Conservation (phyloP, 2,888 invertebrate genomes). For the Trachelus troglodyta region DNA sequence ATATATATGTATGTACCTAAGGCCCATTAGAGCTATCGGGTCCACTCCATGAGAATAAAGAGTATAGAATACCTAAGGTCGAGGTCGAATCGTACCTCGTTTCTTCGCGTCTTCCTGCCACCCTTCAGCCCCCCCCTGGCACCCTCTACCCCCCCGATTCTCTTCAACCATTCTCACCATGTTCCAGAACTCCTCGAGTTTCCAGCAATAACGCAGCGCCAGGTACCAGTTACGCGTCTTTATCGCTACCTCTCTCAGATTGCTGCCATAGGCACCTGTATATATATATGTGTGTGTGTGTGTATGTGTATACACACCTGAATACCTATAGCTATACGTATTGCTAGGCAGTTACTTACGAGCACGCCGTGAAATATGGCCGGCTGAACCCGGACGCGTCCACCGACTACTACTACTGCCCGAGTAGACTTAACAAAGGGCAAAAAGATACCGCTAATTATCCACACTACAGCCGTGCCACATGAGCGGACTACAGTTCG, state of each 20-base stretch:
- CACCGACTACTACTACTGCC: constrained; percentile 18
- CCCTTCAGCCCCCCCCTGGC: not conserved
- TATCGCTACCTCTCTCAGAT: constrained; percentile 4
- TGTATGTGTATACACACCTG: not conserved
- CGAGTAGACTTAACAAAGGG: constrained; percentile 16
- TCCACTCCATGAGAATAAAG: not conserved
- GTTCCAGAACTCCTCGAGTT: not conserved
- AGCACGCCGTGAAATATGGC: constrained; percentile 43
- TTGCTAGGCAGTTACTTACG: not conserved
- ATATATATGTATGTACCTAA: not conserved
- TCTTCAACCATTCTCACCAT: not conserved
- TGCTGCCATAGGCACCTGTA: not conserved
- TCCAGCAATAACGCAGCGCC: not conserved
- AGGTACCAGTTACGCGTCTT: constrained; percentile 6
- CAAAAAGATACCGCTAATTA: constrained; percentile 21
- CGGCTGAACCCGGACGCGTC: constrained; percentile 48
- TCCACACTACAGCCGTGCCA: constrained; percentile 5
- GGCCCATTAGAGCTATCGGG: not conserved
- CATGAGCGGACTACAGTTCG: not conserved
- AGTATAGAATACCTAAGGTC: not conserved
- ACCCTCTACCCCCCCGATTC: not conserved
- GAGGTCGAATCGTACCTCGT: not conserved
- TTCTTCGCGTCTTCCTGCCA: not conserved
- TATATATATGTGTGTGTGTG: no score
- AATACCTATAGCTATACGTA: not conserved